These are phyloP conservation scores for Hyposoter dolosus DNA, from an alignment of 2,888 invertebrate species.

Conservation along the genomic window DNA sequence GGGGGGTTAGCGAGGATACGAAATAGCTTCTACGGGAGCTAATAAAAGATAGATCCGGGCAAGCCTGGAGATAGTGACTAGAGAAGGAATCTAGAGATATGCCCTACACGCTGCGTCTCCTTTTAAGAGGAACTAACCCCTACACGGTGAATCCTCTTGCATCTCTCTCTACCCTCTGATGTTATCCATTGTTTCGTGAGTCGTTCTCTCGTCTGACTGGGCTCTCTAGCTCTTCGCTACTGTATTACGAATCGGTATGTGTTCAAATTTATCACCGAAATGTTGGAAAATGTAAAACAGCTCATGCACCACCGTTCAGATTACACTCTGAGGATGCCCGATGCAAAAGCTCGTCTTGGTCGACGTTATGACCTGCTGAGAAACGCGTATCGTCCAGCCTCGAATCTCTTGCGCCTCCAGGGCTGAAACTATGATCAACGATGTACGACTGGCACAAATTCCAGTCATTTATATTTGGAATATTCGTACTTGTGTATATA, in stretches of 20 bases:
- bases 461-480: constrained; percentile 12
- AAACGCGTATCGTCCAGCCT: constrained; percentile 29
- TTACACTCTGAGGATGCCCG: constrained; percentile 18
- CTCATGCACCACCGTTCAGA: constrained; percentile 23
- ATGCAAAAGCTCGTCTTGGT: constrained; percentile 45
- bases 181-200: constrained; percentile 77
- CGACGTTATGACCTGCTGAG: constrained; percentile 42
- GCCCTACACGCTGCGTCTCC: constrained; percentile 42
- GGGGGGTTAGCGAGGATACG: constrained; percentile 67
- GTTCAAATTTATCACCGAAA: constrained; percentile 68
- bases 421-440: constrained; percentile 8
- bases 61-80: constrained; percentile 76
- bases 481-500: constrained; percentile 11
- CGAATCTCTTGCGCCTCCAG: background rate
- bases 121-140: constrained; percentile 51
- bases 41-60: constrained; percentile 82
- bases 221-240: constrained; percentile 12
- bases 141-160: constrained; percentile 33
- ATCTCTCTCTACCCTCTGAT: constrained; percentile 50
- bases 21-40: constrained; percentile 83
- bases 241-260: constrained; percentile 60
- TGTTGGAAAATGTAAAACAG: constrained; percentile 68
- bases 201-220: constrained; percentile 72
- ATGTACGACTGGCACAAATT: background rate
- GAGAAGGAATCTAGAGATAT: constrained; percentile 62